These are phyloP conservation scores for Platichthys stellatus DNA, from an alignment of 2,113 vertebrate genomes.

Conservation along the genomic window DNA sequence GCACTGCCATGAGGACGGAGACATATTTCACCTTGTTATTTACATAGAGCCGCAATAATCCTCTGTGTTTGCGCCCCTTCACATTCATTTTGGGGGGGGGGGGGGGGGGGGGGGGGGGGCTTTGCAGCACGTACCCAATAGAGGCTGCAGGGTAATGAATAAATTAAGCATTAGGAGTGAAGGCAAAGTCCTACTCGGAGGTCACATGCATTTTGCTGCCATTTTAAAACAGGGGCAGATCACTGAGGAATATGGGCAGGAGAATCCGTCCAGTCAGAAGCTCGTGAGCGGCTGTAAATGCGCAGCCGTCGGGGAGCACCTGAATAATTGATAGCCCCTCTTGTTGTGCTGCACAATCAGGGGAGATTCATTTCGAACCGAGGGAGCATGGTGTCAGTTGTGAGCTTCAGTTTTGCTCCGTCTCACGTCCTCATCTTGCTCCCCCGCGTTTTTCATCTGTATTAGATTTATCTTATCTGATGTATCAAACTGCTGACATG, in stretches of 20 bases:
- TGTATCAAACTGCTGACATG: constrained; percentile 45
- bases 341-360: constrained; percentile 68
- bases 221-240: constrained; percentile 67
- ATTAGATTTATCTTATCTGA: constrained; percentile 42
- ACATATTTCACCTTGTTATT: constrained; percentile 63
- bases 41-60: constrained; percentile 66
- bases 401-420: constrained; percentile 39
- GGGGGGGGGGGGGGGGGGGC: constrained; percentile 38
- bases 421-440: constrained; percentile 33
- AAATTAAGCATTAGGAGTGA: constrained; percentile 70
- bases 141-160: constrained; percentile 63
- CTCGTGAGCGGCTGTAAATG: constrained; percentile 69
- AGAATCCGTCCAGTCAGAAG: constrained; percentile 59
- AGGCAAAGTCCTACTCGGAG: constrained; percentile 62
- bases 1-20: constrained; percentile 27
- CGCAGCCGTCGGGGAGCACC: constrained; percentile 57
- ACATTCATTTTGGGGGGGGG: constrained; percentile 63
- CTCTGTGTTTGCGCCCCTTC: constrained; percentile 42
- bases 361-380: constrained; percentile 66
- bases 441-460: constrained; percentile 29
- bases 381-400: constrained; percentile 54
- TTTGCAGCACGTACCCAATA: constrained; percentile 23
- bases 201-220: constrained; percentile 69
- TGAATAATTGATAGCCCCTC: constrained; percentile 76
- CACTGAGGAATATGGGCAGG: constrained; percentile 46